These are phyloP conservation scores for Pogonocherus hispidulus DNA, from an alignment of 2,888 invertebrate species.

Conservation along the genomic window DNA sequence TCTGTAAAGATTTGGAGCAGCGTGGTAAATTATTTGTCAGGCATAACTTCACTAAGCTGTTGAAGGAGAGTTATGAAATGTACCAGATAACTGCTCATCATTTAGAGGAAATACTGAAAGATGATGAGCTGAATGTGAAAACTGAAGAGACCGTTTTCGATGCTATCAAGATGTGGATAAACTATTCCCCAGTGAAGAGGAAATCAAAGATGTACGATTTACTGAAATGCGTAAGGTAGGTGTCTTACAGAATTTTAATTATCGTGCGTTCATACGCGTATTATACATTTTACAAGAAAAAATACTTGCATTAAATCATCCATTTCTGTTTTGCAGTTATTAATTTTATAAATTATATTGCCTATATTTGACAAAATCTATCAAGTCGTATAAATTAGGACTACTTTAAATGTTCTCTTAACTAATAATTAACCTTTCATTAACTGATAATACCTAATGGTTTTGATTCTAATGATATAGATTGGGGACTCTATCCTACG, in stretches of 20 bases:
- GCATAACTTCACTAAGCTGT: slow-evolving; percentile 57
- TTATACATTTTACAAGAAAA: too few relatives aligned
- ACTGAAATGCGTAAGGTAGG: slow-evolving; percentile 26
- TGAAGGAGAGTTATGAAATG: slow-evolving; percentile 77
- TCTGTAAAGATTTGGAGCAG: slow-evolving; percentile 77
- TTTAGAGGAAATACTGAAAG: slow-evolving; percentile 75
- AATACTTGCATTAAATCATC: too few relatives aligned
- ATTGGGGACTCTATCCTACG: slow-evolving; percentile 73
- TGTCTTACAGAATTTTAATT: background rate
- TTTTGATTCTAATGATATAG: too few relatives aligned
- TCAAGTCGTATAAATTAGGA: too few relatives aligned
- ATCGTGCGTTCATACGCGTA: too few relatives aligned
- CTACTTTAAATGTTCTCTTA: too few relatives aligned
- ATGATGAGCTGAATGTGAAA: slow-evolving; percentile 81
- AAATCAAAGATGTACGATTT: slow-evolving; percentile 69
- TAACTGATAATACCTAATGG: too few relatives aligned
- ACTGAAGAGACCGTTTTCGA: slow-evolving; percentile 83
- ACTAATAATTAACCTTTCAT: background rate
- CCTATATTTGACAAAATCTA: too few relatives aligned
- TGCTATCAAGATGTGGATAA: slow-evolving; percentile 80
- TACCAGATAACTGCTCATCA: slow-evolving; percentile 74
- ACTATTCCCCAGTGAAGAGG: slow-evolving; percentile 72
- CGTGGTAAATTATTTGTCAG: slow-evolving; percentile 68
- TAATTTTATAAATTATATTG: too few relatives aligned
- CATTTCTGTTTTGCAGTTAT: too few relatives aligned